Conservation (phyloP, 2,888 invertebrate genomes). For the Ceratothoa steindachneri region DNA sequence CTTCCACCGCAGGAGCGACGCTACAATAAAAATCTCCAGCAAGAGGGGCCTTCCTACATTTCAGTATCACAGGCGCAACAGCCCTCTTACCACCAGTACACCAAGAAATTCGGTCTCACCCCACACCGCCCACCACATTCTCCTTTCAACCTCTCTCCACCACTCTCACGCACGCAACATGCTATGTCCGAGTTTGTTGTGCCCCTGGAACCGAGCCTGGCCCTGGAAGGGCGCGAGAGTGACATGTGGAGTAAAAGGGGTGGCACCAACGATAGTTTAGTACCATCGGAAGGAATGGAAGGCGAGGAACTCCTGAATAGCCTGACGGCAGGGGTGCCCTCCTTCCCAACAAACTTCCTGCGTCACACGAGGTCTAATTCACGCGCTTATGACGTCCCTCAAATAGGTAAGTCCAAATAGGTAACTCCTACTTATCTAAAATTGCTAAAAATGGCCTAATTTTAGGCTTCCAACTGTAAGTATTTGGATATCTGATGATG, state of each 20-base stretch:
- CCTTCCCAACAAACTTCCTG: slow-evolving; percentile 35
- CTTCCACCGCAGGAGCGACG: slow-evolving; percentile 12
- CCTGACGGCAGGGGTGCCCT: slow-evolving; percentile 27
- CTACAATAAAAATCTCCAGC: slow-evolving; percentile 3
- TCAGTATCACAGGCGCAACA: background rate
- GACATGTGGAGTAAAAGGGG: slow-evolving; percentile 21
- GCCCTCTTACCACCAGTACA: too few species aligned
- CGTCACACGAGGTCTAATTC: slow-evolving; percentile 34
- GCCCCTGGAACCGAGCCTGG: background rate
- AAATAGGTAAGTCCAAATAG: slow-evolving; percentile 46
- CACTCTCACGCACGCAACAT: too few species aligned
- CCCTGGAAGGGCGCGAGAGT: background rate
- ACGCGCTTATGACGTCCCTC: slow-evolving; percentile 48
- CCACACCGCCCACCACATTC: background rate
- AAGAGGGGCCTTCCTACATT: slow-evolving; percentile 17
- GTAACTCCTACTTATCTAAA: too few species aligned
- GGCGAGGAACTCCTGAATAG: slow-evolving; percentile 26
- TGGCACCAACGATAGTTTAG: slow-evolving; percentile 16
- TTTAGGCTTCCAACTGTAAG: too few species aligned
- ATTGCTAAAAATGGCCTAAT: too few species aligned
- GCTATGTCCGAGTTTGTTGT: background rate
- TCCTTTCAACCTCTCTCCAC: background rate
- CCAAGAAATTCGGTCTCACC: background rate
- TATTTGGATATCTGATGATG: too few species aligned
- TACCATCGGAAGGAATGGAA: background rate